Conservation (phyloP, 2,797 vertebrate genomes). For the Rhinoraja longicauda region DNA sequence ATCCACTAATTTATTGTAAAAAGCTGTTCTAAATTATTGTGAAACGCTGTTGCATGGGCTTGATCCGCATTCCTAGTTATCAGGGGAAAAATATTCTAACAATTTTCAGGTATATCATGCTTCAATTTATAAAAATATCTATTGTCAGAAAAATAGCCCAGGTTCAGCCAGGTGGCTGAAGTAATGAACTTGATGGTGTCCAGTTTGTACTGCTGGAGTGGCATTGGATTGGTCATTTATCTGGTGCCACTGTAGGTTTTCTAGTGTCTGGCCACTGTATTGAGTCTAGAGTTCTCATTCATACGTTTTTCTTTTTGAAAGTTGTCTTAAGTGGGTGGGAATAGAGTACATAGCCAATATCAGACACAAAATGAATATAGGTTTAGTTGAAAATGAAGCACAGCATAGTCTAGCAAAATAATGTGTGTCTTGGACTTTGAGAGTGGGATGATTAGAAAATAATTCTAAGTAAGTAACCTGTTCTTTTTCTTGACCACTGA, state of each 20-base stretch:
- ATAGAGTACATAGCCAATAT: not conserved
- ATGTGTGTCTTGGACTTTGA: not conserved
- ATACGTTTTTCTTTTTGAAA: not conserved
- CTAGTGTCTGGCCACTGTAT: not conserved
- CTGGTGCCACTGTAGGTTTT: not conserved
- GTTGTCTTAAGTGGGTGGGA: not conserved
- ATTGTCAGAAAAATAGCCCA: not conserved
- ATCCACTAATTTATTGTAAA: constrained; percentile 17
- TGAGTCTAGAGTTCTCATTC: not conserved
- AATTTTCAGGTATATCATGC: not conserved
- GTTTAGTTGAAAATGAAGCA: not conserved
- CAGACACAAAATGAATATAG: not conserved
- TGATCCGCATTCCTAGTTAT: not conserved
- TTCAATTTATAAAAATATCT: not conserved
- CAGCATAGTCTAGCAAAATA: not conserved
- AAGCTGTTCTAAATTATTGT: constrained; percentile 29
- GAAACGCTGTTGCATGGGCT: not conserved
- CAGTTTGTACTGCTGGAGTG: not conserved
- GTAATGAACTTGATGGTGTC: not conserved
- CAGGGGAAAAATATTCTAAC: constrained; percentile 20
- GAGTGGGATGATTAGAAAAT: not conserved
- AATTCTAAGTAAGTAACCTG: not conserved
- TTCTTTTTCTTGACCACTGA: not conserved
- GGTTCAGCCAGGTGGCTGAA: not conserved
- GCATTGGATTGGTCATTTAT: not conserved